phyloP scores from a whole-genome alignment of 2,113 vertebrate species.

The Megaceryle torquata region DNA sequence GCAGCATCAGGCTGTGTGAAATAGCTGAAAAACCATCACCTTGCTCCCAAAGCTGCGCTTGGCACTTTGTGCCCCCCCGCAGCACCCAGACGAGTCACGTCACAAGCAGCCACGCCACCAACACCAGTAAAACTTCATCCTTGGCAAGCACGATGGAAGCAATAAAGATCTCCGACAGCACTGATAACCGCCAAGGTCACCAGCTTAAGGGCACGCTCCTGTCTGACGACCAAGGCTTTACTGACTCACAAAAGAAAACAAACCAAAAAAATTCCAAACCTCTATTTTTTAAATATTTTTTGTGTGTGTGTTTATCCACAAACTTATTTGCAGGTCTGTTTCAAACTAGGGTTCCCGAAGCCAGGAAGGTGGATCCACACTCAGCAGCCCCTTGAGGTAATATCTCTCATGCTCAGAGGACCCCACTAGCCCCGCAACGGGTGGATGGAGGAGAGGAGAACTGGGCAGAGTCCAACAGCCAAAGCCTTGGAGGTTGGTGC shows the following conservation, averaged over 20 bases:
- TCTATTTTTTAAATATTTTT: no score
- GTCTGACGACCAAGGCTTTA: neutral
- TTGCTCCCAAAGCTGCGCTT: neutral
- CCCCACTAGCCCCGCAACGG: neutral
- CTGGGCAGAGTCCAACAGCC: rapidly evolving
- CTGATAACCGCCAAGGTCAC: constrained; percentile 28
- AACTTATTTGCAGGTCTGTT: neutral
- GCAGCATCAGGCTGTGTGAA: neutral
- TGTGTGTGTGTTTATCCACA: neutral
- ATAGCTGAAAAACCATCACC: neutral
- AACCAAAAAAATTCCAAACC: neutral
- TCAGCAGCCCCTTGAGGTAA: neutral
- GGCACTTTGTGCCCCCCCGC: rapidly evolving
- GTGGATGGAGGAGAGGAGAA: neutral
- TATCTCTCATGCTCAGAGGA: rapidly evolving
- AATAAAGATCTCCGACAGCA: neutral
- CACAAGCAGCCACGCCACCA: neutral
- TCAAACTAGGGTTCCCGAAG: neutral
- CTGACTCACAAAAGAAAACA: neutral
- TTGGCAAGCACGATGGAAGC: neutral
- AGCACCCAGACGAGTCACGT: neutral
- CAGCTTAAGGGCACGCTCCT: neutral
- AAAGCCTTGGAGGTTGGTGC: neutral
- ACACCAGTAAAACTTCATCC: neutral
- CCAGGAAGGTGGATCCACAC: neutral